Evolutionary conservation across 2,888 invertebrate genomes (phyloP), one percentile per base, ranked within the genome.

Genomic region (Eucera pruinosa): DNA sequence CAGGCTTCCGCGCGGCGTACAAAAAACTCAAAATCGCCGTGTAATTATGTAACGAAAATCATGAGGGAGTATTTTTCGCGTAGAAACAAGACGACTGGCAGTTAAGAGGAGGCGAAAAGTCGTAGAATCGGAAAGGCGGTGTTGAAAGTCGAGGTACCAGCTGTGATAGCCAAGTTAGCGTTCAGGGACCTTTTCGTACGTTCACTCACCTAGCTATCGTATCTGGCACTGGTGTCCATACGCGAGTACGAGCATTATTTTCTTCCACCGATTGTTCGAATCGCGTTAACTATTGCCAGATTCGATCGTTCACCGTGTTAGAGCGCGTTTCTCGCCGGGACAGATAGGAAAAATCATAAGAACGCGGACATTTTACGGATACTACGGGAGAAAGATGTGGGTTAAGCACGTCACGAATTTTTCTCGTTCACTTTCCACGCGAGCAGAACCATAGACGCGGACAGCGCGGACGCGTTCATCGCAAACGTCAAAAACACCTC

Each of bases 321-420:
- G 27, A 48, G 23, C 15, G 41, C 68, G 60, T 15, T 27, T n/a
- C n/a, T n/a, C n/a, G n/a, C n/a, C 36, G 11, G 39, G 18, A 11
- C 18, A 18, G 43, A 58, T 72, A 45, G 43, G 36, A 73, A 78
- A 76, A 80, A 68, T 85, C 50, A 83, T 58, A 70, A 62, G 69
- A 82, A 82, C 75, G 75, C 84, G 80, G 78, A 87, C 88, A 89
- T 87, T 82, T 80, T 81, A 62, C 47, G 61, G 64, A 61, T 41
- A 73, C 52, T 50, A 50, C 60, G 15, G n/a, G n/a, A 57, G 75
- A 76, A 79, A 80, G 75, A 86, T 86, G 83, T 86, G 86, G 86
- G 88, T 88, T 87, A 87, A 83, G 88, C 86, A 90, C 90, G 89
- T 91, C 90, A 91, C 90, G 73, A 83, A 88, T 83, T 88, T 89